A percentile compares a stretch with the other conserved stretches of the same genome.
phyloP scores from a whole-genome alignment of 2,797 vertebrate genomes.

The Enteromius trimaculatus region DNA sequence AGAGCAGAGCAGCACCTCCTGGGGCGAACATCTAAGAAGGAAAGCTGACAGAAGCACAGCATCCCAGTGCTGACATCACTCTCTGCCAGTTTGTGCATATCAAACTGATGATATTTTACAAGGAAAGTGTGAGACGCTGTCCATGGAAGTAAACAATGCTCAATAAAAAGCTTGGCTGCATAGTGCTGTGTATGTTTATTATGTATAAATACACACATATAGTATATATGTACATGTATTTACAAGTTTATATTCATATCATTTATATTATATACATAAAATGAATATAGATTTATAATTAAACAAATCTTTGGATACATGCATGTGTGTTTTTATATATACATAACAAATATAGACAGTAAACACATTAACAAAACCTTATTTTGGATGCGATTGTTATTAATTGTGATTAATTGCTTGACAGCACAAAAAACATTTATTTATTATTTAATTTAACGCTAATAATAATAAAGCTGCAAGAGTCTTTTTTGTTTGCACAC shows the following conservation, averaged over 20 bases:
- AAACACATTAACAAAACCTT: no score
- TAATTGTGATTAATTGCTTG: no score
- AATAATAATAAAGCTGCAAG: background rate
- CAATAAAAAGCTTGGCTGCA: slow-evolving; percentile 5
- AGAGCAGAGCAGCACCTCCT: slow-evolving; percentile 21
- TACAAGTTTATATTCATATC: background rate
- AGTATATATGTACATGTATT: background rate
- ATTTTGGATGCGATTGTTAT: no score
- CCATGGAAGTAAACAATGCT: background rate
- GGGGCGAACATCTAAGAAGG: slow-evolving; percentile 14
- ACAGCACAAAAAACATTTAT: background rate
- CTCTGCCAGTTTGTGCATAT: background rate
- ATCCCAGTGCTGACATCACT: slow-evolving; percentile 19
- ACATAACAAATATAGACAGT: no score
- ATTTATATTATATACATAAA: background rate
- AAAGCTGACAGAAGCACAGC: slow-evolving; percentile 28
- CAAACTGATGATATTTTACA: background rate
- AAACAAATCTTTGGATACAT: no score
- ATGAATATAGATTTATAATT: no score
- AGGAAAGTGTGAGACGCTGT: background rate
- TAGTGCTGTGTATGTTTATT: background rate
- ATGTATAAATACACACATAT: background rate
- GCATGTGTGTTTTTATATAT: no score
- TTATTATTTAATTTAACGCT: background rate
- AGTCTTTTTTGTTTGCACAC: slow-evolving; percentile 18